phyloP scores from a whole-genome alignment of 2,113 vertebrate species.

The Setophaga kirtlandii region DNA sequence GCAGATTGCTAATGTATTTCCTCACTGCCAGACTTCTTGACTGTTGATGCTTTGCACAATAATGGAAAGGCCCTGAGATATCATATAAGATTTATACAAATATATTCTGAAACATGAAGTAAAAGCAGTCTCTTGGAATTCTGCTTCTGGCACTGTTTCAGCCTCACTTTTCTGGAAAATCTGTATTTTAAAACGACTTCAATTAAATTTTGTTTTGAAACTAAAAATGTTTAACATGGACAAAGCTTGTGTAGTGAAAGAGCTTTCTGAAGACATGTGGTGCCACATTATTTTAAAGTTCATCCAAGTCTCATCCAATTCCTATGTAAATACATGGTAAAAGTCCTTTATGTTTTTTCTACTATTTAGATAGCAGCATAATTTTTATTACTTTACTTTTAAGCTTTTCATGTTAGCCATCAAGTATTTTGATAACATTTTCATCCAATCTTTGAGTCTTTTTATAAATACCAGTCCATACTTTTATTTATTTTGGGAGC shows the following conservation, averaged over 20 bases:
- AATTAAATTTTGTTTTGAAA: constrained; percentile 31
- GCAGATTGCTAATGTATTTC: not conserved
- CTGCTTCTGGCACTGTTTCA: not conserved
- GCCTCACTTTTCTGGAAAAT: not conserved
- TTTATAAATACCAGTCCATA: not conserved
- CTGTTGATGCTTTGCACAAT: not conserved
- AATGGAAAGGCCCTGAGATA: not conserved
- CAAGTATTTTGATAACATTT: not conserved
- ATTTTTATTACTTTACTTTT: not conserved
- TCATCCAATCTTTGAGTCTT: not conserved
- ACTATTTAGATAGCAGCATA: not conserved
- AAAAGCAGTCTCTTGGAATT: constrained; percentile 11
- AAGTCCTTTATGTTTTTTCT: not conserved
- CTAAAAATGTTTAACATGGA: not conserved
- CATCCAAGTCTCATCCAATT: not conserved
- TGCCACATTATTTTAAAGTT: not conserved
- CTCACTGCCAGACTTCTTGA: not conserved
- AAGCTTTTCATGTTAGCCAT: not conserved
- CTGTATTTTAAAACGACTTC: not conserved
- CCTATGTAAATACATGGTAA: not conserved
- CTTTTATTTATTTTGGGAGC: not conserved
- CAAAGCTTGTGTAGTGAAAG: not conserved
- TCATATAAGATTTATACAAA: not conserved
- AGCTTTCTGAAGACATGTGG: not conserved
- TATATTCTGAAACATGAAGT: constrained; percentile 5